Evolutionary conservation across 1,140 invertebrate genomes (phyloP).

Genomic region (Phocides pigmalion): DNA sequence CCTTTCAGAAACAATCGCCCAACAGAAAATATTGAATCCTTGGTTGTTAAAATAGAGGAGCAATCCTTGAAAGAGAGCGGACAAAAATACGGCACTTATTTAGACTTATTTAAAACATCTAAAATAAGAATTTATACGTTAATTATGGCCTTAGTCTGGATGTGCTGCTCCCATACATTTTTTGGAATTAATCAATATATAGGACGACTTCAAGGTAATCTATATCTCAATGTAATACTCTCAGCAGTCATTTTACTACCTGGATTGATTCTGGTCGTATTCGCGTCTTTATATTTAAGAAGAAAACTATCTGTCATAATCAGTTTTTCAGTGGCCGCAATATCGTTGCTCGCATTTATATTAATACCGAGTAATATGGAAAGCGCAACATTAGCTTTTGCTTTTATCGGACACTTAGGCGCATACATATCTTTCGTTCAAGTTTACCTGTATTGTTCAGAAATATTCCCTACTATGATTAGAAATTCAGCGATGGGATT

Average conservation of each 20-base stretch:
- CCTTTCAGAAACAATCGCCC: constrained; percentile 80
- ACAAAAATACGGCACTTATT: constrained; percentile 53
- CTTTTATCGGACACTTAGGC: constrained; percentile 86
- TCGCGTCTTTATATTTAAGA: constrained; percentile 86
- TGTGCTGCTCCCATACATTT: constrained; percentile 88
- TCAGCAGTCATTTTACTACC: constrained; percentile 85
- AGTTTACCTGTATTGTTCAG: constrained; percentile 86
- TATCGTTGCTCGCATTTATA: constrained; percentile 59
- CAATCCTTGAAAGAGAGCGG: constrained; percentile 54
- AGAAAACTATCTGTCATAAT: constrained; percentile 74
- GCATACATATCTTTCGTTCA: constrained; percentile 85
- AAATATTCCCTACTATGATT: constrained; percentile 88
- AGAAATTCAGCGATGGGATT: constrained; percentile 87
- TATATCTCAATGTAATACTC: constrained; percentile 89
- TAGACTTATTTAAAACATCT: constrained; percentile 87
- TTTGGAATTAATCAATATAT: constrained; percentile 91
- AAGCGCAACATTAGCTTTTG: constrained; percentile 64
- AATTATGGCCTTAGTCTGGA: constrained; percentile 87
- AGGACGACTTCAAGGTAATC: constrained; percentile 87
- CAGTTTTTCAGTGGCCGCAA: constrained; percentile 54
- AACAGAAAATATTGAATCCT: constrained; percentile 78
- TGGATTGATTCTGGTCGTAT: constrained; percentile 86
- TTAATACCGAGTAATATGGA: constrained; percentile 52
- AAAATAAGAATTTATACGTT: constrained; percentile 90
- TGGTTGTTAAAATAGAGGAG: constrained; percentile 67